Base-by-base conservation (phyloP, 2,888 invertebrate species). In the Dryobota labecula region DNA sequence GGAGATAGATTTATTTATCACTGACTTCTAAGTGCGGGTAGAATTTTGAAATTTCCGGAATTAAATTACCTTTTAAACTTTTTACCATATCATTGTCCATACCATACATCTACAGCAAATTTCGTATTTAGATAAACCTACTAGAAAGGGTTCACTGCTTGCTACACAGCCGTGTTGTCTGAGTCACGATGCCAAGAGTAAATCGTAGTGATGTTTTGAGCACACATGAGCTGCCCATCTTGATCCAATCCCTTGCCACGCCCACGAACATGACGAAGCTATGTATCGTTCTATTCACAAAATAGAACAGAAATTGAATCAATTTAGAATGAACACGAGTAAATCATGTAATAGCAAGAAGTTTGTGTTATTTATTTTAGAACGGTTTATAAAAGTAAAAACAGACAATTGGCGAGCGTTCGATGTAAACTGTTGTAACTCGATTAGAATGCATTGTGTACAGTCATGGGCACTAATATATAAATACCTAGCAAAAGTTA, bases 311-410 rank as follows among this genome's bases (percentile, higher is more conserved):
- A 57, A 30, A 54, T 49, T 5, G 56, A 30, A 77, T 77, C 30
- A 20, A 70, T 77, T 69, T 77, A 77, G 78, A 78, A 20, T 41
- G 45, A 54, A 41, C 68, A 56, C 49, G 57, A 70, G 78, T 78
- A 78, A 78, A 78, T 78, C 51, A 76, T 76, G 58, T 81, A 60
- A 58, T 49, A 70, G n/a, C 64, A 47, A 63, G 36, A 78, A 62
- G 15, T 53, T 70, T 13, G 24, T 70, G 1, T 8, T 36, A 71
- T 81, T 62, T 76, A 69, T 61, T 30, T 76, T 49, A 41, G 36
- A 20, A 11, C 38, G 15, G 77, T 82, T 45, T 71, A 77, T 70
- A 66, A 66, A 75, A 65, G 57, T 51, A 51, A 47, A 80, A 62
- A 51, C 43, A 77, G 30, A 60, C 54, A 66, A 77, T 82, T 70